phyloP scores from a whole-genome alignment of 2,113 vertebrate genomes.

The Cavia aperea region DNA sequence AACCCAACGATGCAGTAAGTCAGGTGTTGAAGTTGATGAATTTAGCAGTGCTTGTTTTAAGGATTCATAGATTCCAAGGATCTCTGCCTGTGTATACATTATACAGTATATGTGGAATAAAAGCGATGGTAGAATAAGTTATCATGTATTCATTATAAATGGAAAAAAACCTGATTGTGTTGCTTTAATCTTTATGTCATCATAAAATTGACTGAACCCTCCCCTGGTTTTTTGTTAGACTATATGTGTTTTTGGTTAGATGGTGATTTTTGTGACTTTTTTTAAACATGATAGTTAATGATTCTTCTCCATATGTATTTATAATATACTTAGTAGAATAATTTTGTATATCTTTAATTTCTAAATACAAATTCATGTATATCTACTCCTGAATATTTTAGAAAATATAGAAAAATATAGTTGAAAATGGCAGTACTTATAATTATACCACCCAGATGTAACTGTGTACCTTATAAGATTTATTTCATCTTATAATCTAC shows the following conservation, averaged over 20 bases:
- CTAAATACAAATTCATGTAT: neutral
- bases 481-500: neutral
- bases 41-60: neutral
- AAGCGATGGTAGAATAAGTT: neutral
- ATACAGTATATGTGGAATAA: neutral
- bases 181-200: neutral
- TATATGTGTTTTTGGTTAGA: neutral
- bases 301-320: neutral
- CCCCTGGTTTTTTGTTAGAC: neutral
- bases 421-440: neutral
- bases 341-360: neutral
- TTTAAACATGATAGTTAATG: neutral
- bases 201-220: neutral
- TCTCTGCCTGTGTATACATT: neutral
- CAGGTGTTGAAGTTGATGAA: neutral
- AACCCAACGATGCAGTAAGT: neutral
- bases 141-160: neutral
- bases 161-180: neutral
- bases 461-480: neutral
- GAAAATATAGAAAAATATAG: conserved; percentile 8
- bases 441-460: neutral
- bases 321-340: neutral
- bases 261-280: neutral
- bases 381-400: conserved; percentile 12
- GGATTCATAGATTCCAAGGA: neutral